Conservation (phyloP, 1,140 invertebrate genomes). For the Ylistrum balloti region DNA sequence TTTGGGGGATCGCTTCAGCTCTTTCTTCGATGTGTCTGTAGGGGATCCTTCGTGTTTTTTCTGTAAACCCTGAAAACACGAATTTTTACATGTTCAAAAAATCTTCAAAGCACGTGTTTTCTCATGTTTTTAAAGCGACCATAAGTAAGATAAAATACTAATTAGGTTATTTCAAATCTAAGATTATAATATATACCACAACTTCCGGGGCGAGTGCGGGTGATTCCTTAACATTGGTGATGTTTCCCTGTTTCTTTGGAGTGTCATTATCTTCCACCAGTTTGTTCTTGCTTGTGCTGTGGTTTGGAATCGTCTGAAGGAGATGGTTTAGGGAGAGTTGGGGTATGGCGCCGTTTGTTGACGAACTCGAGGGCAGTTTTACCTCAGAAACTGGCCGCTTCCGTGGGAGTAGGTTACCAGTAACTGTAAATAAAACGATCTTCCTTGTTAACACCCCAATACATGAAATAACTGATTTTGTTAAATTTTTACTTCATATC, state of each 20-base stretch:
- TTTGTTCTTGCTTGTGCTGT: constrained; percentile 8
- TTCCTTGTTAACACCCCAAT: not conserved
- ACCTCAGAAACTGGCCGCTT: not conserved
- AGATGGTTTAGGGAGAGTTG: constrained; percentile 48
- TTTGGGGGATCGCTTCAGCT: not conserved
- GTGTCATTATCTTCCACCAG: not conserved
- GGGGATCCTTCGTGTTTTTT: not conserved
- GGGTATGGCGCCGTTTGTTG: not conserved
- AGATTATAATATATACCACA: not conserved
- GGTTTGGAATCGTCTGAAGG: constrained; percentile 49
- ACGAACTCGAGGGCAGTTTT: not conserved
- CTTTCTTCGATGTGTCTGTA: not conserved
- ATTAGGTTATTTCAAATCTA: no score
- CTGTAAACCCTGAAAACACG: not conserved
- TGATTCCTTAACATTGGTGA: not conserved
- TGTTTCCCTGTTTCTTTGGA: not conserved
- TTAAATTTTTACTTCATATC: no score
- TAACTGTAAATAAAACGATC: not conserved
- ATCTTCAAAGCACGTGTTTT: no score
- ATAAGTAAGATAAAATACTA: no score
- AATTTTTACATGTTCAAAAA: no score
- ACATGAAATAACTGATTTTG: no score
- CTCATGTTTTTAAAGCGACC: no score
- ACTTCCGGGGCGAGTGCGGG: not conserved
- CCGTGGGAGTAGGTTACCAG: not conserved